phyloP scores from a whole-genome alignment of 92 coral and sea anemone genomes.

The Porites cylindrica region DNA sequence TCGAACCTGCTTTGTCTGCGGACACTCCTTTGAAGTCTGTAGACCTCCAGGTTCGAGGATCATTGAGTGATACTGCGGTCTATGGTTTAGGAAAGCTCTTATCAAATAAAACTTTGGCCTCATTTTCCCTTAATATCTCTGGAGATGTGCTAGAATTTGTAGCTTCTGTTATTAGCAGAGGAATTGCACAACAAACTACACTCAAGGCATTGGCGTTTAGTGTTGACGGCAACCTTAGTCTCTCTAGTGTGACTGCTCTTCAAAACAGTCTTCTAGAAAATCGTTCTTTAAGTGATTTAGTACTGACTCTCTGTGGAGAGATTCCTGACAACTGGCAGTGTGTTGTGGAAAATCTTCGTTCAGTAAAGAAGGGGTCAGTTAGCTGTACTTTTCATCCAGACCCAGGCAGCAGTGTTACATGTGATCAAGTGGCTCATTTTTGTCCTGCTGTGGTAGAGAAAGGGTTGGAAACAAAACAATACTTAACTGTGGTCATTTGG shows the following conservation, averaged over 20 bases:
- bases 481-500: background rate
- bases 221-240: background rate
- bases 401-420: background rate
- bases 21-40: slow-evolving; percentile 17
- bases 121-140: background rate
- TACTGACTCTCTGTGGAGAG: slow-evolving; percentile 3
- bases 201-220: background rate
- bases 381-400: background rate
- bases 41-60: background rate
- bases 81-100: background rate
- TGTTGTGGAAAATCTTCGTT: background rate
- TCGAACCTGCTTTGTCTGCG: background rate
- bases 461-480: background rate
- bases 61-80: background rate
- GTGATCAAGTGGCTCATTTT: background rate
- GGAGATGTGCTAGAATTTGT: background rate
- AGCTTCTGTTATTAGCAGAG: background rate
- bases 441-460: background rate
- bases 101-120: background rate
- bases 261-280: slow-evolving; percentile 4
- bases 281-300: background rate
- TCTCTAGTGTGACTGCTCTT: background rate
- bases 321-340: slow-evolving; percentile 10
- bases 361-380: background rate
- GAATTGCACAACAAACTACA: background rate